Base-by-base conservation (phyloP, 2,888 invertebrate genomes). In the Criorhina ranunculi region DNA sequence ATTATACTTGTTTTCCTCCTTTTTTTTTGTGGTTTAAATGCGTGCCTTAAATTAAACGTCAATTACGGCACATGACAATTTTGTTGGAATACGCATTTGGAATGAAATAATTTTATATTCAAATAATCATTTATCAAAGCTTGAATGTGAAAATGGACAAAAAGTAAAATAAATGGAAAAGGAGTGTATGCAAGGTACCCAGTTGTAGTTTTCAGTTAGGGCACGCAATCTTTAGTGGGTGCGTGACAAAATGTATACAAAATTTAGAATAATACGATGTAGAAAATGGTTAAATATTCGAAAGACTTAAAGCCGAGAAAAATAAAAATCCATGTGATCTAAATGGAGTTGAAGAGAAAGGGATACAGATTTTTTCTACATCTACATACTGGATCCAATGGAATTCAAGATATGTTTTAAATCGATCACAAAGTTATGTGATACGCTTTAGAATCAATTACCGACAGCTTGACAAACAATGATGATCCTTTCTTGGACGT, bases 11-110 rank as follows among this genome's bases (percentile, higher is more conserved):
- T n/a, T 24, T 11, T 55, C 12, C 33, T 55, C 17, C 19, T 40
- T 60, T 60, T 29, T 44, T 42, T 60, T 29, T 9, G 29, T 17
- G 42, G 7, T 4, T 19, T n/a, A 53, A 57, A 69, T 53, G 59
- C 37, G 70, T 53, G 40, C 49, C 44, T 73, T 12, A 73, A 73
- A 73, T 73, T 62, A 53, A 73, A 73, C 53, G 62, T 62, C 73
- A 73, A 73, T 73, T 73, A 73, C 33, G 53, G 31, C 42, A 24
- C 53, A 42, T 51, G 53, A 73, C 51, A 51, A 62, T 53, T n/a
- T 73, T 73, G 51, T 51, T 53, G 53, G 40, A 12, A 15, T 9
- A 15, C 6, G 29, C 31, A 15, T 51, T 51, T 19, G 12, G 35
- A 35, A 44, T 64, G 46, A 64, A 64, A 49, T 49, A 15, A 64